Base-by-base conservation (phyloP, 2,797 vertebrate genomes). In the Eremophila alpestris region DNA sequence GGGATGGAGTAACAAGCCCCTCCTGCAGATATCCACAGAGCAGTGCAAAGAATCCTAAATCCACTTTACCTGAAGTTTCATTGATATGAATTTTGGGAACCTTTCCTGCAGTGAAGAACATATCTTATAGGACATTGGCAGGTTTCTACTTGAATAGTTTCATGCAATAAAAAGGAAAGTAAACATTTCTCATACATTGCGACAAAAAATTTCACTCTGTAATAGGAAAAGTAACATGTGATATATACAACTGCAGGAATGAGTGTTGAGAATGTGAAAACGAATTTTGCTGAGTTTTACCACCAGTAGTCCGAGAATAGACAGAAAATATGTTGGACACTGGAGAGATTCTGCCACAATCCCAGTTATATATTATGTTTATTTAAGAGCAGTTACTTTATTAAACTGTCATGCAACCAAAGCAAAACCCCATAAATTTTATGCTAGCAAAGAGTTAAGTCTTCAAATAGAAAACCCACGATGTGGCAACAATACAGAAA, bases 391-490 rank as follows among this genome's bases (percentile, higher is more conserved):
- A 56, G 22, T 49, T 69, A 67, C 41, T 77, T 74, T 34, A 88
- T n/a, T 41, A 82, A 84, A 80, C 2, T 63, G 27, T 17, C 60
- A 49, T 34, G 46, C 16, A 82, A 78, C 15, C 22, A 78, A 90
- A 89, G 34, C 32, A 87, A 83, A 80, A 80, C 34, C 1, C 26
- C 10, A 9, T 8, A 29, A 2, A 62, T 67, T 58, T 70, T 67
- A 78, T 60, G 79, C 51, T 23, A 87, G 41, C 34, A 56, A 85
- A 91, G n/a, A 87, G 63, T 63, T 82, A 84, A 87, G 20, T 70
- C 64, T 83, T 93, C 59, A 84, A 55, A 49, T 74, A 67, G 34
- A 69, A 82, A 95, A 76, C 48, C 41, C 7, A 11, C 63, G 84
- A 54, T 6, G 26, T 11, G 64, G 43, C 45, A 82, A 73, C 24